Percentiles rank a stretch among this genome's conserved stretches.
phyloP scores from a whole-genome alignment of 2,797 vertebrate species.

The Brachyrhaphis roseni region DNA sequence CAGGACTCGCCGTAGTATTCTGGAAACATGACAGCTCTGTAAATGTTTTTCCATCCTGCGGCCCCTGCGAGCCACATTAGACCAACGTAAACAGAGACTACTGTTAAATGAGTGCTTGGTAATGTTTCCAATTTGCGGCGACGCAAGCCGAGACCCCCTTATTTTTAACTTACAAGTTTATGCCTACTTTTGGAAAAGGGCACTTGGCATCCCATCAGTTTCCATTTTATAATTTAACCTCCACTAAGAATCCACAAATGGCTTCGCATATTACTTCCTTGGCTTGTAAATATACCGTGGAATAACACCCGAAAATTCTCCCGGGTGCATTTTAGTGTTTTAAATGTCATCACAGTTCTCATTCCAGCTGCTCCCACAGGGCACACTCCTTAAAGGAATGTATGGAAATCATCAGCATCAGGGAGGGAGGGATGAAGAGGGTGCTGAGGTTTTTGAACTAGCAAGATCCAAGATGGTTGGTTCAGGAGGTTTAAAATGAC shows the following conservation, averaged over 20 bases:
- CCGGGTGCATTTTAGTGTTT: slow-evolving; percentile 67
- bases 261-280: slow-evolving; percentile 32
- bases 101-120: slow-evolving; percentile 57
- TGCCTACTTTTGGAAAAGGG: slow-evolving; percentile 46
- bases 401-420: neutral
- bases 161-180: slow-evolving; percentile 28
- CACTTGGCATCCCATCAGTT: slow-evolving; percentile 60
- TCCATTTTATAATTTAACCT: slow-evolving; percentile 49
- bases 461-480: neutral
- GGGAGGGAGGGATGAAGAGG: neutral
- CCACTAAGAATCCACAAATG: slow-evolving; percentile 50
- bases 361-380: slow-evolving; percentile 56
- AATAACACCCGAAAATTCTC: slow-evolving; percentile 69
- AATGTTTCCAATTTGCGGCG: slow-evolving; percentile 56
- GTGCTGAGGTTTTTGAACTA: neutral
- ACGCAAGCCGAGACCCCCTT: slow-evolving; percentile 28
- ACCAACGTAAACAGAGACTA: slow-evolving; percentile 50
- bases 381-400: slow-evolving; percentile 19
- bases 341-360: slow-evolving; percentile 63
- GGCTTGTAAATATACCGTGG: slow-evolving; percentile 59
- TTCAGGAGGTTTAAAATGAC: neutral
- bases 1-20: slow-evolving; percentile 9
- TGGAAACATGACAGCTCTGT: slow-evolving; percentile 32
- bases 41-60: slow-evolving; percentile 53
- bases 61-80: slow-evolving; percentile 42